Conservation (phyloP, 2,113 vertebrate genomes). For the Scopus umbretta region DNA sequence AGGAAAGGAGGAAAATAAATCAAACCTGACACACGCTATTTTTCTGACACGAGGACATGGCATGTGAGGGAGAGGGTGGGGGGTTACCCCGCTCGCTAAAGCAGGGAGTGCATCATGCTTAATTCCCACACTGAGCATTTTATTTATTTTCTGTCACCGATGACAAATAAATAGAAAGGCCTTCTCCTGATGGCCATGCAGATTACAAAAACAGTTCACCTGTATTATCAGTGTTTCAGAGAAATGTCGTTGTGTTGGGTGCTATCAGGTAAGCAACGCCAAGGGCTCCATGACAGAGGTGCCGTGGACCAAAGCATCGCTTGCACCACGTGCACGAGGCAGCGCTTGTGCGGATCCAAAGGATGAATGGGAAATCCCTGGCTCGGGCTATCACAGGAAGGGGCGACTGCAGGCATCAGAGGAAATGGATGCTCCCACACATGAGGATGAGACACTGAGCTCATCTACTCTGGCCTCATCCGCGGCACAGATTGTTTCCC, state of each 20-base stretch:
- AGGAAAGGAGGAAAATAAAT: slow-evolving; percentile 1
- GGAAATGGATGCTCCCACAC: background rate
- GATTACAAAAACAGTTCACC: background rate
- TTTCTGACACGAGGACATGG: background rate
- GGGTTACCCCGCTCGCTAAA: background rate
- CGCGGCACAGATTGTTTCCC: background rate
- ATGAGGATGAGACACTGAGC: background rate
- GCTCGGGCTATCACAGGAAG: background rate
- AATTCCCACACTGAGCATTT: background rate
- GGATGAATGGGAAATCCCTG: background rate
- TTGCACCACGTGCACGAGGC: accelerated
- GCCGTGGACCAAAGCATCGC: accelerated
- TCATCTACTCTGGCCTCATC: background rate
- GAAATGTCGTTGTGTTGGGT: accelerated
- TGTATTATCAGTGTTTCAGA: background rate
- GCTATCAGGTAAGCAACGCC: background rate
- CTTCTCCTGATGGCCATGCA: background rate
- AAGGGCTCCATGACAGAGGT: accelerated
- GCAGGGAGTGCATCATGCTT: background rate
- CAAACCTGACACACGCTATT: background rate
- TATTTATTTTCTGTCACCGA: background rate
- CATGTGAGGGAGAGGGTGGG: background rate
- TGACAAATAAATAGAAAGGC: background rate
- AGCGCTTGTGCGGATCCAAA: background rate
- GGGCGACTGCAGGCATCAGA: background rate